Base-by-base conservation (phyloP, 1,140 invertebrate species). In the Musca vetustissima region DNA sequence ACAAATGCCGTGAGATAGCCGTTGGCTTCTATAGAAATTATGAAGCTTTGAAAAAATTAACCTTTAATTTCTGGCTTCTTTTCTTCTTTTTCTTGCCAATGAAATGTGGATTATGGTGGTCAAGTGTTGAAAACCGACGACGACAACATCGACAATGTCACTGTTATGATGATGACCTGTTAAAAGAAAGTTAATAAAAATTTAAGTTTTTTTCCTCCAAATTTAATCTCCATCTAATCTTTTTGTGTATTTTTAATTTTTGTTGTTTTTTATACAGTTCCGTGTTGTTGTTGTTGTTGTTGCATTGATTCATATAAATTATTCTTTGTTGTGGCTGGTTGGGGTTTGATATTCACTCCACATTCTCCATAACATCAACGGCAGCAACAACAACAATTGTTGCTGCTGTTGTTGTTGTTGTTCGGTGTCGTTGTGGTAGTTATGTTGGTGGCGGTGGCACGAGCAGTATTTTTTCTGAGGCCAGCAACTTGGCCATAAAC, bases 171-270 rank as follows among this genome's bases (percentile, higher is more conserved):
- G 28, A 59, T 61, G 57, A 61, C 57, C 36, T 61, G 57, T 61
- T 61, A 61, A 61, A 61, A 61, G 55, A 61, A 61, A 61, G 57
- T 61, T 61, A 61, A 61, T 61, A 43, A 61, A 52, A 61, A 61
- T 61, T 28, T 28, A 19, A 28, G 9, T 21, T 52, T 52, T 9
- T 52, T 52, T 52, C 15, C 6, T 49, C 6, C 13, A 9, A 19
- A 61, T 61, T 36, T 61, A 61, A 59, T 36, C 57, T 61, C 57
- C 36, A 61, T 19, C 15, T 36, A 61, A 36, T 36, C 57, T 61
- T 57, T 57, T 43, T 7, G 28, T 43, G 36, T 43, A 43, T 43
- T 43, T 43, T 43, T 11, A 43, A 43, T 43, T 43, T 7, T 43
- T 43, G 36, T 43, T 43, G n/a, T n/a, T n/a, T n/a, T n/a, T n/a